Evolutionary conservation across 2,888 invertebrate genomes (phyloP), one percentile per base, ranked within the genome.

Genomic region (Panzeria rudis): DNA sequence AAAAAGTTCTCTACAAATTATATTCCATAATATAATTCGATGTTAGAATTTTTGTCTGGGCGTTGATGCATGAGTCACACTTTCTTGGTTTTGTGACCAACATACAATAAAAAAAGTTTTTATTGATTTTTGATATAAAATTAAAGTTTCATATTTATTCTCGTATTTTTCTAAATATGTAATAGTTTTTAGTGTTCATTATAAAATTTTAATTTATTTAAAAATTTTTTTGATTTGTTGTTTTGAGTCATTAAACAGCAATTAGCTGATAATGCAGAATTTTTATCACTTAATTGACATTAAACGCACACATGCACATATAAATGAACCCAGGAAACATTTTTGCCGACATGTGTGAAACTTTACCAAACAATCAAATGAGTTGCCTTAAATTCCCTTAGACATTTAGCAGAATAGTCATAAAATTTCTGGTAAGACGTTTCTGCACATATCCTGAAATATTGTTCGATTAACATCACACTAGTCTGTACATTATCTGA

Each of bases 181-280:
- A n/a, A n/a, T n/a, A n/a, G n/a, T 44, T 20, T 44, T 32, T 61
- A 17, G 29, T 54, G 41, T 76, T 47, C n/a, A 56, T 56, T 44
- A 32, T 47, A 44, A 11, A 56, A 2, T 50, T 20, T 38, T 59
- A 47, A 77, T 38, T 78, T 78, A 11, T 38, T 78, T 52, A 52
- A 69, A 29, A 47, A 29, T 25, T n/a, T 56, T 47, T 23, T 15
- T 17, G 9, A 32, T 77, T 17, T 62, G 17, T 38, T 20, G 41
- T 23, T 64, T 75, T 82, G 69, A 82, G 69, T 64, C 82, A 85
- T 64, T 78, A 56, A 85, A 69, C 50, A 78, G 25, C 69, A 85
- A 78, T 85, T 82, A 82, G 62, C 82, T 69, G 85, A 85, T 85
- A 82, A 82, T 82, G 73, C 78, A 71, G 38, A 73, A 52, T 72